Conservation (phyloP, 2,888 invertebrate species). For the Nemotelus nigrinus region DNA sequence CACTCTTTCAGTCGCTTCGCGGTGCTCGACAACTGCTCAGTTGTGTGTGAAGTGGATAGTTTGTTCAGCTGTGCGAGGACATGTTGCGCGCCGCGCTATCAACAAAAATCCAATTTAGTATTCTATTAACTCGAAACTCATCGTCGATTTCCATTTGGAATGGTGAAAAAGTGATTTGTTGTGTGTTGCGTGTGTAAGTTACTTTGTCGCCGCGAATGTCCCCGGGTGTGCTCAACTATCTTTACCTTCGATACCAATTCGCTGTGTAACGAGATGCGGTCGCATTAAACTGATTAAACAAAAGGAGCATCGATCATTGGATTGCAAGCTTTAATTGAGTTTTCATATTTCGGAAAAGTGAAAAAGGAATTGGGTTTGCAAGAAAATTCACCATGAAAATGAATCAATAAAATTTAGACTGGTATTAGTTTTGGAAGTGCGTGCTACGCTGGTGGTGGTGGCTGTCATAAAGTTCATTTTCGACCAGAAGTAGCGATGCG, state of each 20-base stretch:
- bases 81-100: conserved; percentile 32
- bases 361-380: conserved; percentile 6
- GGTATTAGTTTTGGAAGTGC: conserved; percentile 2
- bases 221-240: too few relatives aligned
- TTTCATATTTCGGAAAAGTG: neutral
- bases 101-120: neutral
- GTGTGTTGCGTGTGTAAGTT: neutral
- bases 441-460: neutral
- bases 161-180: neutral
- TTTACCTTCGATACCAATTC: too few relatives aligned
- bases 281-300: too few relatives aligned
- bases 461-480: conserved; percentile 32
- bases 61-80: neutral
- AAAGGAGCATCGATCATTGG: too few relatives aligned
- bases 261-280: too few relatives aligned
- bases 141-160: neutral
- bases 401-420: conserved; percentile 38
- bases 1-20: conserved; percentile 36
- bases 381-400: neutral
- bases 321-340: too few relatives aligned
- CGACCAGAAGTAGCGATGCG: conserved; percentile 2
- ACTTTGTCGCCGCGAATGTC: neutral
- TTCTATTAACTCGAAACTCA: neutral
- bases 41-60: neutral
- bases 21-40: conserved; percentile 26